Percentiles rank a stretch among this genome's conserved stretches.
Conservation (phyloP, 2,888 invertebrate genomes). For the Stenichneumon culpator region DNA sequence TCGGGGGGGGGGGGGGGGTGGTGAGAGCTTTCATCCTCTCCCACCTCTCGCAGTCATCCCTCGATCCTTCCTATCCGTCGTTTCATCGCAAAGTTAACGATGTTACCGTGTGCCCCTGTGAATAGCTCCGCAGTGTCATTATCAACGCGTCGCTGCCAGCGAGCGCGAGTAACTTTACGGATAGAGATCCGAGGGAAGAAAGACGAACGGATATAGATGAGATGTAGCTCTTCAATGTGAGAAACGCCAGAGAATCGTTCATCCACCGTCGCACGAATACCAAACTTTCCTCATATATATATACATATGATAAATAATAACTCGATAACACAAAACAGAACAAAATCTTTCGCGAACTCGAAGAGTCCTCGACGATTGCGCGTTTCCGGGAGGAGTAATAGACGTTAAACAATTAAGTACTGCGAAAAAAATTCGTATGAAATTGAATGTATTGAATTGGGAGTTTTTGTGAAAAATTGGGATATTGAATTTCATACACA, state of each 20-base stretch:
- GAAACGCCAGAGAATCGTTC: not conserved
- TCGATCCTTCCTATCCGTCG: constrained; percentile 60
- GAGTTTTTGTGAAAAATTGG: too few species aligned
- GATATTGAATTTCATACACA: too few species aligned
- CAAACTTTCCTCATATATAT: not conserved
- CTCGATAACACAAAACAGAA: not conserved
- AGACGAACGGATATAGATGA: not conserved
- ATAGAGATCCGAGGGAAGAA: not conserved
- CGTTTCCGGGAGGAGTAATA: too few species aligned
- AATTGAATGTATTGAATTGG: too few species aligned
- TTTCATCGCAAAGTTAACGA: constrained; percentile 84
- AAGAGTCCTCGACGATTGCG: not conserved
- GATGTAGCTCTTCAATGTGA: constrained; percentile 17
- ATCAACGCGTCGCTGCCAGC: constrained; percentile 83
- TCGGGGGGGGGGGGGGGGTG: constrained; percentile 52
- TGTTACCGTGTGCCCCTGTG: constrained; percentile 81
- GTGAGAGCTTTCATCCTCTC: constrained; percentile 75
- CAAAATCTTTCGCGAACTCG: not conserved
- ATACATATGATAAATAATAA: not conserved
- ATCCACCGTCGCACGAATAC: not conserved
- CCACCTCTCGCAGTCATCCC: constrained; percentile 50
- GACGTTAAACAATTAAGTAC: too few species aligned
- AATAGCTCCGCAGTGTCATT: constrained; percentile 83
- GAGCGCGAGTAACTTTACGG: constrained; percentile 64
- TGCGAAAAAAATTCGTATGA: too few species aligned